These are phyloP conservation scores for Oscheius myriophilus DNA, from an alignment of 2,888 invertebrate species.

Conservation along the genomic window DNA sequence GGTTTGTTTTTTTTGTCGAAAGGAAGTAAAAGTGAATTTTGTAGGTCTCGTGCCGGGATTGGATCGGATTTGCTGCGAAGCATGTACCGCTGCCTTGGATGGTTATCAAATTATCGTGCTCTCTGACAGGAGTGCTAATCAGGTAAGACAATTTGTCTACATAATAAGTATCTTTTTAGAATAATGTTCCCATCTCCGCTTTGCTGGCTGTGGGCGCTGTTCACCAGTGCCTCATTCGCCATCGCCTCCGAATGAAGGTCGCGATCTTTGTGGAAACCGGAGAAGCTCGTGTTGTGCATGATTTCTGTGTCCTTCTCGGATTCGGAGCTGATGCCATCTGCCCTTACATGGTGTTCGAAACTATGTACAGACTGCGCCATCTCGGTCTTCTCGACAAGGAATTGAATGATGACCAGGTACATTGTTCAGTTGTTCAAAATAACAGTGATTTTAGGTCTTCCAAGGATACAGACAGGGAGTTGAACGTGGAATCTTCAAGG, in stretches of 20 bases:
- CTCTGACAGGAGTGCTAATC: constrained; percentile 78
- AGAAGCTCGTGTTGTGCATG: constrained; percentile 89
- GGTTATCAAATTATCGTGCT: constrained; percentile 87
- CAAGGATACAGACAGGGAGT: constrained; percentile 88
- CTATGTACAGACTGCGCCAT: constrained; percentile 85
- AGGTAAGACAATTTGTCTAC: constrained; percentile 16
- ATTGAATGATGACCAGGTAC: constrained; percentile 71
- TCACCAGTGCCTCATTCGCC: constrained; percentile 93
- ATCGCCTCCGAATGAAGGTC: constrained; percentile 89
- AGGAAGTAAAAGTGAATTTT: constrained; percentile 9
- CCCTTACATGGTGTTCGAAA: constrained; percentile 86
- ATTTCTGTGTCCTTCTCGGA: constrained; percentile 91
- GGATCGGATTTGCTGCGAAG: constrained; percentile 82
- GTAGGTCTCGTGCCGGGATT: constrained; percentile 83
- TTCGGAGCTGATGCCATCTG: constrained; percentile 96
- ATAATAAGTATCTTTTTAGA: constrained; percentile 37
- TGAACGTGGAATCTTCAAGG: constrained; percentile 89
- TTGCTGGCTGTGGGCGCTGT: constrained; percentile 88
- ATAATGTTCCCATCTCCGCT: constrained; percentile 77
- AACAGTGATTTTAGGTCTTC: constrained; percentile 56
- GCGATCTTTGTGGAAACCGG: constrained; percentile 93
- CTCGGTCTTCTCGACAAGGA: constrained; percentile 86
- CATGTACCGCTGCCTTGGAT: constrained; percentile 81
- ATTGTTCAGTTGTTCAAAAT: not conserved
- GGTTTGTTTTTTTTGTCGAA: constrained; percentile 29